Evolutionary conservation across 2,888 invertebrate genomes (phyloP), one percentile per base, ranked within the genome.

Genomic region (Maniola hyperantus): DNA sequence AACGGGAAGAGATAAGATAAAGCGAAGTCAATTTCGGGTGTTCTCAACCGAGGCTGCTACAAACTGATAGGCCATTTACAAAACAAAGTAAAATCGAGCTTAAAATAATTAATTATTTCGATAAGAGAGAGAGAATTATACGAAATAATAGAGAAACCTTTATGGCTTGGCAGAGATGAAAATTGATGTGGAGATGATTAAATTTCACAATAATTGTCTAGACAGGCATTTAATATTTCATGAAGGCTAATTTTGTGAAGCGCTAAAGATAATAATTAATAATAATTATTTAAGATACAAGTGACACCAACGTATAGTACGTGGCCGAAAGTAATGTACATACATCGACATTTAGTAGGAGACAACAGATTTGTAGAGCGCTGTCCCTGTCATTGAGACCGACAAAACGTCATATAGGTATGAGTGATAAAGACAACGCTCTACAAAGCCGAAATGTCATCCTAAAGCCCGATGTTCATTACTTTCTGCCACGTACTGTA

Each of bases 21-120:
- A 66, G 51, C 46, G 39, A 66, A 63, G 54, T 66, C 63, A 66
- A 64, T 67, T 67, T 33, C n/a, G 48, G 54, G 20, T 20, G 51
- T 15, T 57, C 51, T 46, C 10, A n/a, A 58, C 15, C 15, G 18
- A 51, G 60, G 50, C 59, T 55, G 63, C 63, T 68, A 68, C 65
- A 34, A 62, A 58, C 68, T 60, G 68, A 66, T 70, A 70, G 68
- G 65, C 65, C 39, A 57, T 70, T 70, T 68, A 66, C 61, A 55
- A 67, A 65, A 67, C 67, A 67, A 70, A 66, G 68, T 64, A 13
- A 63, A 68, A 64, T 70, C 63, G 42, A 63, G 50, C 60, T 50
- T 46, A 55, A 33, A 60, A 68, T 62, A 65, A 68, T 70, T 65
- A 68, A 65, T 68, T 57, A 33, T 65, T 60, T 54, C 46, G 67